These are phyloP conservation scores for Ennomos quercinarius DNA, from an alignment of 2,888 invertebrate genomes.

Conservation along the genomic window DNA sequence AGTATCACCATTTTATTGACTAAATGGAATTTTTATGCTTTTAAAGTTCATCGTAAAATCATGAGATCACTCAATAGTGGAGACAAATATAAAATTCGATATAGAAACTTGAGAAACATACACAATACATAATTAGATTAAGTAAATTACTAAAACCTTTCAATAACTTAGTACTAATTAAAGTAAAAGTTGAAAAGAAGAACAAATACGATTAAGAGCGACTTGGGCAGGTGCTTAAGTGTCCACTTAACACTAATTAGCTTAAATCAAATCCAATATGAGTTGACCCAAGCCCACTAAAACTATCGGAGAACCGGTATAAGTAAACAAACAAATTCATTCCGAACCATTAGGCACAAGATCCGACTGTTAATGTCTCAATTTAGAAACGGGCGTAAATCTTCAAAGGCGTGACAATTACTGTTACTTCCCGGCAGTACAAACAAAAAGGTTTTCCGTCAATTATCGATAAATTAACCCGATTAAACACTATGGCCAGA, in stretches of 20 bases:
- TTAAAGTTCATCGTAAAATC: conserved; percentile 17
- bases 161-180: conserved; percentile 24
- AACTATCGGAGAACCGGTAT: conserved; percentile 74
- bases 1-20: conserved; percentile 14
- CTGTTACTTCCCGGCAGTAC: conserved; percentile 84
- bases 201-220: conserved; percentile 27
- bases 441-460: conserved; percentile 85
- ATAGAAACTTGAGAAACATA: not conserved
- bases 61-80: conserved; percentile 26
- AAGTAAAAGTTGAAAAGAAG: conserved; percentile 27
- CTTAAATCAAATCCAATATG: conserved; percentile 60
- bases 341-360: conserved; percentile 85
- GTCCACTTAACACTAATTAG: conserved; percentile 57
- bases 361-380: conserved; percentile 85
- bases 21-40: conserved; percentile 18
- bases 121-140: conserved; percentile 8
- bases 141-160: conserved; percentile 21
- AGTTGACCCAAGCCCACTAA: conserved; percentile 58
- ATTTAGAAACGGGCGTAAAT: conserved; percentile 85
- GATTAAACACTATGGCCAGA: conserved; percentile 81
- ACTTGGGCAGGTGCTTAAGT: conserved; percentile 31
- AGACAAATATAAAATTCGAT: conserved; percentile 11
- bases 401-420: conserved; percentile 86
- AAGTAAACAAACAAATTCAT: conserved; percentile 83
- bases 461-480: conserved; percentile 86